A percentile compares a stretch with the other conserved stretches of the same genome.
phyloP scores from a whole-genome alignment of 2,113 vertebrate species.

The Corythornis vintsioides region DNA sequence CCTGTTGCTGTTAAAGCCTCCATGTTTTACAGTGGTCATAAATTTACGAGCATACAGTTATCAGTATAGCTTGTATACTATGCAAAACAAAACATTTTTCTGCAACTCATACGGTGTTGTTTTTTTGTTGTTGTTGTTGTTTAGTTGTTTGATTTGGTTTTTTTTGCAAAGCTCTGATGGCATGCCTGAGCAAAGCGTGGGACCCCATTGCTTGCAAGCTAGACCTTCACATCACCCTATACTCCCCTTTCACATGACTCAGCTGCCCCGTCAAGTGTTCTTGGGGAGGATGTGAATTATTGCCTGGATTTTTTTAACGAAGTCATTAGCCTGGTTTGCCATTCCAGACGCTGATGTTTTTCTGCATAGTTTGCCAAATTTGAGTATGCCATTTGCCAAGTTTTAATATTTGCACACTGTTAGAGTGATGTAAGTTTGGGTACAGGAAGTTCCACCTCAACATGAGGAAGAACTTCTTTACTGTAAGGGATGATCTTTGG shows the following conservation, averaged over 20 bases:
- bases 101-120: background rate
- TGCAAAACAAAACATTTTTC: background rate
- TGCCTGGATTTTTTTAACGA: background rate
- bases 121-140: background rate
- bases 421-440: background rate
- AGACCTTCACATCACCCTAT: background rate
- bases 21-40: background rate
- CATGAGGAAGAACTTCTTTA: too few relatives aligned
- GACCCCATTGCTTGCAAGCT: background rate
- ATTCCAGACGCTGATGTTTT: background rate
- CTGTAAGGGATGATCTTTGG: too few relatives aligned
- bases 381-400: background rate
- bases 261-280: background rate
- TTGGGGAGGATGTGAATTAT: background rate
- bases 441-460: too few relatives aligned
- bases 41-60: background rate
- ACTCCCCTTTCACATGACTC: background rate
- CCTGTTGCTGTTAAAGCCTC: background rate
- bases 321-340: background rate
- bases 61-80: background rate
- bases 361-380: background rate
- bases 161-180: background rate
- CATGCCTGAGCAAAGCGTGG: fast-evolving
- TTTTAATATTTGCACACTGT: background rate
- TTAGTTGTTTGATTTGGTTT: background rate